These are phyloP conservation scores for Mystacornis crossleyi DNA, from an alignment of 2,113 vertebrate species.

Conservation along the genomic window DNA sequence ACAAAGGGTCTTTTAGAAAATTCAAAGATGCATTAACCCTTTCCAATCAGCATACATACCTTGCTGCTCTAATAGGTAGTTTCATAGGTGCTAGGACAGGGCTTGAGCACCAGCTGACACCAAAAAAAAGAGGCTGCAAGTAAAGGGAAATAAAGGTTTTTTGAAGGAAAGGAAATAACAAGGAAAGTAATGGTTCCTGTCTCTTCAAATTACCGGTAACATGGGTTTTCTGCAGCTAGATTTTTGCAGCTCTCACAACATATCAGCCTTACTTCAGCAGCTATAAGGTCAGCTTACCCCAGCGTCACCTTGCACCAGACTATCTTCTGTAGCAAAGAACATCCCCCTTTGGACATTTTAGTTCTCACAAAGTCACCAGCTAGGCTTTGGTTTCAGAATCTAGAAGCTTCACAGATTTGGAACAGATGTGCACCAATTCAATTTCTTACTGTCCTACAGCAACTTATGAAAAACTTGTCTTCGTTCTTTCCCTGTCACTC, in stretches of 20 bases:
- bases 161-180: constrained; percentile 41
- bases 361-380: neutral
- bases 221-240: neutral
- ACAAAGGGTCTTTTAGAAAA: neutral
- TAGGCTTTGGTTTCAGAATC: neutral
- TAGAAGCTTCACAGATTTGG: neutral
- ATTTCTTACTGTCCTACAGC: neutral
- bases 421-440: neutral
- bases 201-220: constrained; percentile 59
- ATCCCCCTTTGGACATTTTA: neutral
- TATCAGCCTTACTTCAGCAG: constrained; percentile 15
- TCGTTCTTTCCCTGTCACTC: neutral
- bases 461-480: neutral
- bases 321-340: neutral
- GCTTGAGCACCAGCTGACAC: constrained; percentile 12
- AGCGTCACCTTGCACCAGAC: neutral
- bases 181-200: constrained; percentile 68
- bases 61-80: neutral
- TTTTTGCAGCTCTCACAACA: constrained; percentile 2
- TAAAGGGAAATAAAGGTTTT: constrained; percentile 42
- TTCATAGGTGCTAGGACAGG: neutral
- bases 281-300: neutral
- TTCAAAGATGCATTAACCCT: neutral
- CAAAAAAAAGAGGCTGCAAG: neutral
- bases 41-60: neutral